Evolutionary conservation across 2,797 vertebrate species (phyloP), one percentile per base, ranked within the genome.

Genomic region (Gallinago nigripennis): DNA sequence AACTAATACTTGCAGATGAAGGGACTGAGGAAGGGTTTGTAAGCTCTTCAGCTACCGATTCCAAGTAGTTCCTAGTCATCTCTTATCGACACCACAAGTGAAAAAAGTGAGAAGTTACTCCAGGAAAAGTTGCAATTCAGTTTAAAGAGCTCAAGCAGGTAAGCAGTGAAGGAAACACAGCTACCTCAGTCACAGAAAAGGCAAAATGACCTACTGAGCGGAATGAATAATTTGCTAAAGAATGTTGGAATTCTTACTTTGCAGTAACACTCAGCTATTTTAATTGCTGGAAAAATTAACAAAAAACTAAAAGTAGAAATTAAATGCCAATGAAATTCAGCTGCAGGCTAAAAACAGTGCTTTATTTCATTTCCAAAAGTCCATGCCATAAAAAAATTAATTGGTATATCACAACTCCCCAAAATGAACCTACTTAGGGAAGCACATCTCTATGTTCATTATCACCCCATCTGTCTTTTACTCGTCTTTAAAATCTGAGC

Each of bases 401-500:
- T 88, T 93, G 75, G 79, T 86, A 80, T 80, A 92, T 80, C 78
- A 92, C 78, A 92, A 48, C 56, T 95, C 77, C 70, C 90, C 88
- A 95, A 96, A 96, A 86, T 37, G 86, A 94, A 86, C n/a, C 66
- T 86, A 66, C 78, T 79, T 77, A 66, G 54, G 58, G 70, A 95
- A 95, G 60, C 56, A 70, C 3, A 11, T 88, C 88, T 88, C 66
- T 66, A 1, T 86, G 80, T 70, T 96, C 92, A 88, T 93, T 96
- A 94, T 88, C 92, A 86, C 11, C 30, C 95, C 89, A 96, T 96
- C 90, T 97, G 95, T 95, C 86, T 94, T 94, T 61, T 81, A 53
- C 53, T 46, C 70, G 64, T 73, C 77, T 86, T 79, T 79, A 77
- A 94, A 91, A 94, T 87, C 33, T 79, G 56, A 91, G 87, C 66